Conservation (phyloP, 2,113 vertebrate species). For the Engraulis encrasicolus region DNA sequence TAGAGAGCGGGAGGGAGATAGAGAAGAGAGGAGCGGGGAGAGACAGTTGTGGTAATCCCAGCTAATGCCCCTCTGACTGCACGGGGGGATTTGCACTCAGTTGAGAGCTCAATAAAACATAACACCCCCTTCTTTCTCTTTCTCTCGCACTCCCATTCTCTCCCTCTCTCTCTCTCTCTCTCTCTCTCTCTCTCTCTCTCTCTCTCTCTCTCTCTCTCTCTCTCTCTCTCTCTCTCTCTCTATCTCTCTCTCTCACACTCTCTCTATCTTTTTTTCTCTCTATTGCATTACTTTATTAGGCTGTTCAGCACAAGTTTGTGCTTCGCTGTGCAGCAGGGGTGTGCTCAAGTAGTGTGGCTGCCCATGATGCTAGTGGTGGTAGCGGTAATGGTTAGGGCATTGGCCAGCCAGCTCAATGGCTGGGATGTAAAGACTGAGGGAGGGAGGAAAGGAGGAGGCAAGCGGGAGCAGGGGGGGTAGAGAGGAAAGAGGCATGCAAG, state of each 20-base stretch:
- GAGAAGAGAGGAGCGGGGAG: not conserved
- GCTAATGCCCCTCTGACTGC: conserved; percentile 30
- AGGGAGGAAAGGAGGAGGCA: no score
- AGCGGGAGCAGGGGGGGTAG: not conserved
- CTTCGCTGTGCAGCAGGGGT: no score
- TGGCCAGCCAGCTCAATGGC: not conserved
- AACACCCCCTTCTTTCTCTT: conserved; percentile 2
- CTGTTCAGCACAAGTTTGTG: no score
- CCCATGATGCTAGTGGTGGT: not conserved
- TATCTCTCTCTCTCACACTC: no score
- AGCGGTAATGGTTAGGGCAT: not conserved
- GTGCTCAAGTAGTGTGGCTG: not conserved
- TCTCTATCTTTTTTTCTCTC: no score
- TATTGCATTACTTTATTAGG: no score
- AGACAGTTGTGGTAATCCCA: conserved; percentile 32
- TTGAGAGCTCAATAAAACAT: conserved; percentile 37
- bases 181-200: not conserved
- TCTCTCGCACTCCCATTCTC: not conserved
- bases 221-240: no score
- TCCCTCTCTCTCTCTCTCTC: not conserved
- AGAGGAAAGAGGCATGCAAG: not conserved
- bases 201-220: not conserved
- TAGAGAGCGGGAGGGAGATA: no score
- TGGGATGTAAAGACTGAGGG: not conserved
- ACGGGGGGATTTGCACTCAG: conserved; percentile 28